Conservation (phyloP, 1,140 invertebrate genomes). For the Aphidius gifuensis region DNA sequence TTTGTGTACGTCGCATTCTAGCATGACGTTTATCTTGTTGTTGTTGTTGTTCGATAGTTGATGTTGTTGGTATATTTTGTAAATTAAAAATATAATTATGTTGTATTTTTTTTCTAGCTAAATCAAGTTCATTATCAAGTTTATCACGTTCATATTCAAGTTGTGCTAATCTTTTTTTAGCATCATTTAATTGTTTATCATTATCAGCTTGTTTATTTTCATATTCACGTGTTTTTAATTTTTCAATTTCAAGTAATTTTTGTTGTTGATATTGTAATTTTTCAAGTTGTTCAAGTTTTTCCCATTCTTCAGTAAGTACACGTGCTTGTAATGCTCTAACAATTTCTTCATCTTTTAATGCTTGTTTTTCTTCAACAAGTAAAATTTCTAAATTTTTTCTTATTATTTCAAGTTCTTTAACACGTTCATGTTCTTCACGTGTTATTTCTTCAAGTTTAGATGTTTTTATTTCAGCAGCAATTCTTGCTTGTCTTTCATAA, state of each 20-base stretch:
- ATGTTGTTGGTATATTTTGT: no score
- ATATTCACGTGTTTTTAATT: constrained; percentile 69
- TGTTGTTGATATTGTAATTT: constrained; percentile 72
- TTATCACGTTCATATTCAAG: constrained; percentile 66
- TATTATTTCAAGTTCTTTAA: constrained; percentile 69
- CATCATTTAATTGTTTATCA: constrained; percentile 67
- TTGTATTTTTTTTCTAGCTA: constrained; percentile 65
- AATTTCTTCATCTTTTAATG: constrained; percentile 80
- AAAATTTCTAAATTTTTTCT: constrained; percentile 65
- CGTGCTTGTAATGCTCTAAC: constrained; percentile 56
- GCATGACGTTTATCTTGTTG: constrained; percentile 61
- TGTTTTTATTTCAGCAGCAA: constrained; percentile 65
- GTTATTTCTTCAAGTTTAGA: constrained; percentile 65
- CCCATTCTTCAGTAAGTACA: constrained; percentile 79
- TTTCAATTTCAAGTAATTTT: constrained; percentile 68
- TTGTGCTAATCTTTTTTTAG: constrained; percentile 62
- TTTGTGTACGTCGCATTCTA: constrained; percentile 57
- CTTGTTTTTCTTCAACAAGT: constrained; percentile 76
- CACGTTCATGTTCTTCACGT: constrained; percentile 67
- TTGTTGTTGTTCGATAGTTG: constrained; percentile 53
- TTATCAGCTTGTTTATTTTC: constrained; percentile 70
- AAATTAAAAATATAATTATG: no score
- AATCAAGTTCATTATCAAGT: constrained; percentile 65
- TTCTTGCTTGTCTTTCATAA: constrained; percentile 64
- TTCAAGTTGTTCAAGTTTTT: constrained; percentile 75